Base-by-base conservation (phyloP, 1,140 invertebrate genomes). In the Heliconius melpomene region DNA sequence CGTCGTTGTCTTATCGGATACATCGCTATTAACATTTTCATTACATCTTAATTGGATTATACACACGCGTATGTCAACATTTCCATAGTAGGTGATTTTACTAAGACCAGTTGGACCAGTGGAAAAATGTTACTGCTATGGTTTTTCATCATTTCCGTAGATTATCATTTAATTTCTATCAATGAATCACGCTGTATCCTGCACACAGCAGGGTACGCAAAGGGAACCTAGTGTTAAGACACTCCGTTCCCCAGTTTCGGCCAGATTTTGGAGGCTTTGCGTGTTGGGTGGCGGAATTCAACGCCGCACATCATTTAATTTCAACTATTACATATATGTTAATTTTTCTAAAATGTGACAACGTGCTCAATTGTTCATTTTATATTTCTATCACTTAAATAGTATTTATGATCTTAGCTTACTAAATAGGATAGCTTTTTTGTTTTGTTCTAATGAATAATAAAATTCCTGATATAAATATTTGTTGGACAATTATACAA, bases 1-100 rank as follows among this genome's bases (percentile, higher is more conserved):
- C 88, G 83, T 23, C 26, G 46, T 29, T 80, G 78, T 72, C 75
- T 85, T 86, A 83, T 85, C 77, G 72, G 50, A 78, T 72, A 79
- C 84, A 81, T 87, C 84, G 85, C 86, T 66, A 66, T 66, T 66
- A 66, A 66, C 60, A 18, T 66, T 66, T 66, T 66, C 60, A 66
- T 66, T 18, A 66, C 9, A 29, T 29, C 60, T 66, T 66, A 66
- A 66, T 66, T 66, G 60, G 60, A 66, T 66, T 66, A 72, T n/a
- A 72, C 26, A 72, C 26, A 38, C 72, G 13, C 50, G 40, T 46
- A 5, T 16, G 20, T 72, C 20, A 54, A 8, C 3, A n/a, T 26
- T 23, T 66, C 9, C 18, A 6, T 66, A 9, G 6, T 29, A 26
- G 23, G 23, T 7, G 7, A 1, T 66, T 66, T 16, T 18, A 13